Evolutionary conservation across 2,113 vertebrate species (phyloP).

Genomic region (Meleagris gallopavo): DNA sequence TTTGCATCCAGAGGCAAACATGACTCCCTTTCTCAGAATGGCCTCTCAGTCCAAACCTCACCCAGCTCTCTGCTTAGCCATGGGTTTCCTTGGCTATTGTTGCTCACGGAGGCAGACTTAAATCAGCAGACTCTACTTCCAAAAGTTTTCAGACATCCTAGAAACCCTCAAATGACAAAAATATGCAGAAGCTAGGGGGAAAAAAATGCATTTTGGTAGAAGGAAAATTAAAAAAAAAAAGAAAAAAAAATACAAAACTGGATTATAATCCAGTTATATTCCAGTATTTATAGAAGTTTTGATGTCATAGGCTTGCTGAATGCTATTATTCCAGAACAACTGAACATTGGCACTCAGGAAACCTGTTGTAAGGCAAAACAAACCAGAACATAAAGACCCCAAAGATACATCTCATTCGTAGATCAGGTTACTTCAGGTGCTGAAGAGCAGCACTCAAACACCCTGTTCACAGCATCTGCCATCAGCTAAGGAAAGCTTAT

Average conservation of each 20-base stretch:
- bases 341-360: not conserved
- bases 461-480: not conserved
- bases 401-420: not conserved
- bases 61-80: not conserved
- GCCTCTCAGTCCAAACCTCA: not conserved
- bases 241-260: not conserved
- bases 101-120: not conserved
- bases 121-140: not conserved
- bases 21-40: not conserved
- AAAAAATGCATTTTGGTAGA: not conserved
- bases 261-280: not conserved
- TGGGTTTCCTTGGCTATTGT: not conserved
- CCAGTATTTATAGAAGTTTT: not conserved
- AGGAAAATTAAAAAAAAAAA: too few species aligned
- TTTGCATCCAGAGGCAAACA: not conserved
- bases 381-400: not conserved
- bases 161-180: not conserved
- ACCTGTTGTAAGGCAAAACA: not conserved
- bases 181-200: not conserved
- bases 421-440: not conserved
- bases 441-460: not conserved
- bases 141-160: not conserved
- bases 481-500: conserved; percentile 9
- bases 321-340: not conserved
- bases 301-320: not conserved